These are phyloP conservation scores for Phragmatobia fuliginosa DNA, from an alignment of 2,888 invertebrate genomes.

Conservation along the genomic window DNA sequence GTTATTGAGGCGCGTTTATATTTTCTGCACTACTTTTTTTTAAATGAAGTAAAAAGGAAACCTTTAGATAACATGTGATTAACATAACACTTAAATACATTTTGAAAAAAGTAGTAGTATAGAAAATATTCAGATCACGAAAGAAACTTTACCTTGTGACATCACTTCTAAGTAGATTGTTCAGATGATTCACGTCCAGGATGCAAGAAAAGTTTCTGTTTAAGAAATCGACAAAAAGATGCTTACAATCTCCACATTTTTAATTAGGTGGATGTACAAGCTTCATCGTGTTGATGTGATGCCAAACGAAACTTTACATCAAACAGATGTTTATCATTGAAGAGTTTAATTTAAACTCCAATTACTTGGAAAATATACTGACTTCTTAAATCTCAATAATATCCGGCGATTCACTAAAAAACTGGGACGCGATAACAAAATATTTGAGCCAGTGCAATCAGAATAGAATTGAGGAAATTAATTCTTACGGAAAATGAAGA, in stretches of 20 bases:
- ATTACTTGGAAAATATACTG: slow-evolving; percentile 12
- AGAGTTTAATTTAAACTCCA: neutral
- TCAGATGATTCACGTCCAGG: neutral
- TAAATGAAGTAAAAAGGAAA: neutral
- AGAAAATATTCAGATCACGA: neutral
- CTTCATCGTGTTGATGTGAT: slow-evolving; percentile 20
- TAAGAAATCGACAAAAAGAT: neutral
- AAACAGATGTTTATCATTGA: slow-evolving; percentile 1
- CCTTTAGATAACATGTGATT: neutral
- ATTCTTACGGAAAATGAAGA: slow-evolving; percentile 28
- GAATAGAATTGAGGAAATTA: slow-evolving; percentile 36
- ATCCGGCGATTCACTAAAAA: slow-evolving; percentile 52
- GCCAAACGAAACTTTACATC: neutral
- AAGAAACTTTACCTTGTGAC: neutral
- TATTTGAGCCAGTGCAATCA: slow-evolving; percentile 51
- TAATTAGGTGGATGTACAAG: neutral
- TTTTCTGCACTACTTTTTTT: neutral
- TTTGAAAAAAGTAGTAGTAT: neutral
- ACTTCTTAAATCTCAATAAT: slow-evolving; percentile 41
- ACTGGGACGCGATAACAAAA: slow-evolving; percentile 49
- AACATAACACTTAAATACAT: neutral
- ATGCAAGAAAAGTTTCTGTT: neutral
- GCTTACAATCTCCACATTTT: neutral
- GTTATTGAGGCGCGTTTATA: neutral
- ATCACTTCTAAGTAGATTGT: neutral